Base-by-base conservation (phyloP, 2,797 vertebrate species). In the Prunella strophiata region DNA sequence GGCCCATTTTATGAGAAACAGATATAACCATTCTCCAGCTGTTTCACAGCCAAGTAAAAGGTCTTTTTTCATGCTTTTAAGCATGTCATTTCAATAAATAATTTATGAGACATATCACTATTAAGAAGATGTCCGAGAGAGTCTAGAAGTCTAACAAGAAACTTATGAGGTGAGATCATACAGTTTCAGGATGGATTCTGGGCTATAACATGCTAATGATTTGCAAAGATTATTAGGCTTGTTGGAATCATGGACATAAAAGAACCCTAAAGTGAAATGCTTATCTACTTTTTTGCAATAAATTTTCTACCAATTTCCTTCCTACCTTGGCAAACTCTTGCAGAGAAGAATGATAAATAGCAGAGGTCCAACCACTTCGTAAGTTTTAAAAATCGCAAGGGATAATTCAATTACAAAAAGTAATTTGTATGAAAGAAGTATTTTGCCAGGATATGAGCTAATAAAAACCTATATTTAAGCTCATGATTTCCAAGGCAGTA, bases 141-240 rank as follows among this genome's bases (percentile, higher is more conserved):
- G 81, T 62, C 76, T 70, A 65, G 25, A 63, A 96, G 34, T 52
- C 79, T 75, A 87, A 93, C 27, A 62, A 89, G 70, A 91, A 93
- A 91, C 88, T 93, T 94, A 94, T 86, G 85, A 81, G 79, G 89
- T 96, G 95, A 96, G 76, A 92, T 93, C 78, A 93, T 81, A 57
- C 59, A 67, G 32, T 79, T 91, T 86, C 88, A 90, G 92, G 85
- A 79, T 84, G 79, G 88, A 91, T 94, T 85, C 71, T 66, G 50
- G 59, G 73, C 73, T 73, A 61, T 70, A 78, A 83, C 68, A 77
- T 78, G 58, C n/a, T 93, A 95, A 96, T 73, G 82, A 95, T 91
- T 93, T 94, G 55, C 82, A 66, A 94, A 85, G 87, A 93, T 91
- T 85, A 88, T 86, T 85, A 91, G 32, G 40, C 38, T 81, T 3